Base-by-base conservation (phyloP, 1,140 invertebrate genomes). In the Drosophila novamexicana region DNA sequence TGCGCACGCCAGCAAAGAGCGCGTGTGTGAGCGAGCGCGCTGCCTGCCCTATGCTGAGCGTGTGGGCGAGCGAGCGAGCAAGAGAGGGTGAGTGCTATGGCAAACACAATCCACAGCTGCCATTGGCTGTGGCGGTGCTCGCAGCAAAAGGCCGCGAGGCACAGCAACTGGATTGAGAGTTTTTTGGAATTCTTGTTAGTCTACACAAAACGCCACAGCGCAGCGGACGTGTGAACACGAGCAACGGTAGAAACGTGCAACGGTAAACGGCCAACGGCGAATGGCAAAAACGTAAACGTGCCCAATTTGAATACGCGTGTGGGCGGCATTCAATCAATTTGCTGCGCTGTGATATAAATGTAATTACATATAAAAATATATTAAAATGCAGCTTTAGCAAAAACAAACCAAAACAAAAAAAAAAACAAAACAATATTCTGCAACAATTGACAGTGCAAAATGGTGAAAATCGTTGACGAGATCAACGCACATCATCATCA, bases 381-480 rank as follows among this genome's bases (percentile, higher is more conserved):
- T 14, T 18, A 64, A 58, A 58, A 75, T 70, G 67, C 67, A 59
- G n/a, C 56, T 12, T 40, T 69, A 57, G 40, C 40, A 47, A 59
- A 9, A 18, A 45, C 12, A n/a, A 49, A 56, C 8, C 37, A 64
- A 37, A 57, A 40, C 29, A 40, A 40, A 67, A 40, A 39, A 42
- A 29, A 8, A 64, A 75, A 47, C 47, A 57, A 45, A 47, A 36
- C 9, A 50, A 29, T 14, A 39, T 29, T 16, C 22, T 29, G 5
- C 22, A 29, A 29, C 22, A 29, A 29, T 64, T 8, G 34, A 32
- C 34, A 40, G 61, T 66, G 64, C 49, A 66, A 80, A 79, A 90
- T 90, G 86, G 86, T 83, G 69, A 90, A 90, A 75, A 90, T 86
- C 77, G 85, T 79, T 58, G 88, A 90, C 52, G 77, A 79, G 61